phyloP scores from a whole-genome alignment of 2,888 invertebrate genomes.

The Hylaea fasciaria region DNA sequence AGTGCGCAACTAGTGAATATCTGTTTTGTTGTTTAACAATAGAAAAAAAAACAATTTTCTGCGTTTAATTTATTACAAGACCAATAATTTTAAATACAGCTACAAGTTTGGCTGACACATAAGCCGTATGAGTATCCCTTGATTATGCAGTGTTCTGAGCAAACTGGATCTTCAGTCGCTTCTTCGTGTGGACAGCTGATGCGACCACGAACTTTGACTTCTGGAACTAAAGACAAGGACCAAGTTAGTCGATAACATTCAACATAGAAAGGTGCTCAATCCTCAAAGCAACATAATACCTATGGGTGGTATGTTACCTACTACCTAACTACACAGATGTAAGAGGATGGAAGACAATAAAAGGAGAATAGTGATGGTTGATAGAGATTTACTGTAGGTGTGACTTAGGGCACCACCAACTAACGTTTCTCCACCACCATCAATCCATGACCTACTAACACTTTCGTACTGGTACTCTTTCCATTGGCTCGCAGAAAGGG shows the following conservation, averaged over 20 bases:
- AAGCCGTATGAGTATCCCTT: constrained; percentile 76
- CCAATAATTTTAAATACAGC: constrained; percentile 61
- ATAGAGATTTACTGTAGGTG: no score
- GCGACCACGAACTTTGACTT: constrained; percentile 46
- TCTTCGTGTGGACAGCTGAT: constrained; percentile 63
- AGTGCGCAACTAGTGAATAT: constrained; percentile 3
- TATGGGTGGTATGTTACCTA: background rate
- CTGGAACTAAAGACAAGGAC: constrained; percentile 50
- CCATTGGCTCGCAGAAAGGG: no score
- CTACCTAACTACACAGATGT: no score
- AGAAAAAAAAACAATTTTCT: constrained; percentile 10
- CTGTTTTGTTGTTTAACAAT: constrained; percentile 20
- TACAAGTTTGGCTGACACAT: constrained; percentile 69
- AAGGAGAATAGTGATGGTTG: no score
- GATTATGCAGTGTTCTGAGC: constrained; percentile 70
- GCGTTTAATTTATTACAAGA: constrained; percentile 18
- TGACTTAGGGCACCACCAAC: no score
- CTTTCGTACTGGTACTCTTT: no score
- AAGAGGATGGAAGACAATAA: no score
- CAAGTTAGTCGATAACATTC: background rate
- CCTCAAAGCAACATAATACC: background rate
- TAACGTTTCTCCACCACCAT: no score
- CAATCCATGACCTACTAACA: no score
- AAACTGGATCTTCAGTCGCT: constrained; percentile 62
- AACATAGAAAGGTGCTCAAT: background rate